A percentile compares a stretch with the other conserved stretches of the same genome.
phyloP scores from a whole-genome alignment of 2,113 vertebrate genomes.

The Camarhynchus parvulus region DNA sequence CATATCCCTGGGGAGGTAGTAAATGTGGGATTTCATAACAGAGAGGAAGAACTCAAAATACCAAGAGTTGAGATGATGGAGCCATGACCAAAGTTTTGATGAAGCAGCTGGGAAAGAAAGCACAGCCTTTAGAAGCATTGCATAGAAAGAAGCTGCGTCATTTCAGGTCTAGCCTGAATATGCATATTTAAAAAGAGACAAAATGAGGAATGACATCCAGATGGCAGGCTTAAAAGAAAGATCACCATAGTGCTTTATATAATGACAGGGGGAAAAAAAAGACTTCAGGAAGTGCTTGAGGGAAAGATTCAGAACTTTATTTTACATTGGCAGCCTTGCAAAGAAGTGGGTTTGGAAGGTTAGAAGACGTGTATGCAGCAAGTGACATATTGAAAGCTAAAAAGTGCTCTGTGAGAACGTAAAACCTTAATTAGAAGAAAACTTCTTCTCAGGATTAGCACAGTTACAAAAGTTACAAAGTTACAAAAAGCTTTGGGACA shows the following conservation, averaged over 20 bases:
- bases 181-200: conserved; percentile 32
- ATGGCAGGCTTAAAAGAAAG: conserved; percentile 55
- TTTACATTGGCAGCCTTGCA: conserved; percentile 47
- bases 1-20: not conserved
- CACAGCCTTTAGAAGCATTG: not conserved
- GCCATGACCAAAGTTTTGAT: not conserved
- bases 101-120: not conserved
- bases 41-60: conserved; percentile 7
- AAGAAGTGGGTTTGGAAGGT: conserved; percentile 40
- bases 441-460: not conserved
- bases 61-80: not conserved
- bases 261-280: not conserved
- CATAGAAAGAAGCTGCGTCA: conserved; percentile 30
- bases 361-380: not conserved
- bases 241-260: conserved; percentile 29
- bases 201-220: conserved; percentile 58
- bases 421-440: conserved; percentile 11
- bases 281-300: conserved; percentile 45
- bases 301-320: conserved; percentile 32
- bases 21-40: not conserved
- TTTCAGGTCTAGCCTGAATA: conserved; percentile 51
- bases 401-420: not conserved
- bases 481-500: not conserved
- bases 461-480: not conserved
- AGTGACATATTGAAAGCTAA: conserved; percentile 50